Base-by-base conservation (phyloP, 2,888 invertebrate genomes). In the Xestoiulus laeticollis region DNA sequence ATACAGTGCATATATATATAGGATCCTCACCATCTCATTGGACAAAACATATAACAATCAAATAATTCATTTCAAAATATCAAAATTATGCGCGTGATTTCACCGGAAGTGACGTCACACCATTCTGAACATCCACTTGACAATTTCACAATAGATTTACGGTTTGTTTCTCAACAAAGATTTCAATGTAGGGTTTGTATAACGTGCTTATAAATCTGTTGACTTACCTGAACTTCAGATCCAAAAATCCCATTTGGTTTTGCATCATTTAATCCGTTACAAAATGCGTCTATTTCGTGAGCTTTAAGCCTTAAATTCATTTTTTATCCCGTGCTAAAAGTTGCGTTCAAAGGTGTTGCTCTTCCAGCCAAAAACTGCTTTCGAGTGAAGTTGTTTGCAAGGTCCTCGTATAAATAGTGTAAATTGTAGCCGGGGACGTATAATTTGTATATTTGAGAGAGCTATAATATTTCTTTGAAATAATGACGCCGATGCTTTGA, bases 401-500 rank as follows among this genome's bases (percentile, higher is more conserved):
- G 68, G 68, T 84, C 43, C 84, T n/a, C 33, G n/a, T 84, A 84
- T 84, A 84, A 38, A 43, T 84, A 38, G 84, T 16, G 84, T 84
- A 43, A 84, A 84, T 84, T 84, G 14, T 84, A 84, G 84, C 33
- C 84, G n/a, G 43, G 38, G 68, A 68, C 68, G 68, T 68, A n/a
- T 84, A 84, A 84, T 84, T 84, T 84, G 84, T 84, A 84, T 84
- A 84, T 84, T 84, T 22, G 33, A 33, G 68, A 68, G 38, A 84
- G 84, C 84, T 84, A 84, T 84, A 84, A 84, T 84, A 84, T 84
- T 84, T 84, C 84, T 84, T 84, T 84, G 84, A 84, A 84, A 84
- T 84, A 84, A 84, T 84, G 84, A 84, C n/a, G 84, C 84, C 84
- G 84, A 84, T 84, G 84, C 33, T 84, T 38, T 84, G 84, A 84